Base-by-base conservation (phyloP, 2,113 vertebrate genomes). In the Gadus macrocephalus region DNA sequence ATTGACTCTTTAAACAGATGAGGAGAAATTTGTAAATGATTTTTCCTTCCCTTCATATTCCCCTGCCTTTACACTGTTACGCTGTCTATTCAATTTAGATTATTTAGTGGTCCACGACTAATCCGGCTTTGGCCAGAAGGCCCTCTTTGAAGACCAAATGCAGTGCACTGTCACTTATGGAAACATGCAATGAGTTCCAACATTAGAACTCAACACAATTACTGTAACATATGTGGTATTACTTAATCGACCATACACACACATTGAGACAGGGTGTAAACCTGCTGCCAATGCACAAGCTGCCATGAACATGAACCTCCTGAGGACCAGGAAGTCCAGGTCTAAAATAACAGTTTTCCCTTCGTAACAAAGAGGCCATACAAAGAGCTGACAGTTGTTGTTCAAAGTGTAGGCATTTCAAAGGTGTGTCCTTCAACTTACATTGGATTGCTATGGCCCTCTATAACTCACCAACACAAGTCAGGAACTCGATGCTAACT, bases 1-100 rank as follows among this genome's bases (percentile, higher is more conserved):
- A 56, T 69, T 58, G 63, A 83, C 71, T 64, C 5, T 8, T 83
- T 61, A 56, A 74, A 72, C 83, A 85, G 81, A 80, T 67, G 75
- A 71, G 16, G 2, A 72, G 11, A 69, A 65, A 77, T 38, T 8
- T 9, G 67, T 73, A 62, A 74, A 80, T 72, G 42, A 68, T 31
- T 17, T 72, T 66, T 66, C 61, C 70, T 67, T 69, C 72, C 69
- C 17, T 11, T 19, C 71, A 55, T 72, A 28, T 69, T 69, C 42
- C 49, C 8, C 62, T 25, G 16, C 16, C 19, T 38, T 75, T 59
- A 55, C 19, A 64, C 25, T 19, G 58, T 68, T 22, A 69, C 55
- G 58, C 62, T 56, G 15, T 78, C 56, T 72, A 49, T 15, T 56
- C 14, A 16, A 14, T 64, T 11, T n/a, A 8, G 62, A 28, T 14